phyloP scores from a whole-genome alignment of 1,140 invertebrate genomes.

The Drosophila biarmipes region DNA sequence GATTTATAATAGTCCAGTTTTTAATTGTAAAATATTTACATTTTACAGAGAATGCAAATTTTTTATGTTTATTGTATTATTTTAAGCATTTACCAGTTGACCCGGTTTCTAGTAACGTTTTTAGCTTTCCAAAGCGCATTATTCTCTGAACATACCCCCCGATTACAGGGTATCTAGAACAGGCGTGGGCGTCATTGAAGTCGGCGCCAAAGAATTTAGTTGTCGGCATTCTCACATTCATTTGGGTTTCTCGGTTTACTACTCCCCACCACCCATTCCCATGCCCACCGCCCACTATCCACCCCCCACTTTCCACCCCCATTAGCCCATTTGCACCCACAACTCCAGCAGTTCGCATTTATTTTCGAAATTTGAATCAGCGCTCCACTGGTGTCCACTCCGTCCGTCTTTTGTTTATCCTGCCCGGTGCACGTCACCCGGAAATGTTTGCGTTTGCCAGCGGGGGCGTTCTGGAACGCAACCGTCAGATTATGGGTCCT shows the following conservation, averaged over 20 bases:
- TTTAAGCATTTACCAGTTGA: no score
- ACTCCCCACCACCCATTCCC: neutral
- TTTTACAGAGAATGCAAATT: no score
- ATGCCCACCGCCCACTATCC: no score
- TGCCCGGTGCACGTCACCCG: slow-evolving; percentile 45
- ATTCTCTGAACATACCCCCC: neutral
- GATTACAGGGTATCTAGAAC: slow-evolving; percentile 22
- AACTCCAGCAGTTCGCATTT: slow-evolving; percentile 36
- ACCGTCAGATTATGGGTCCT: slow-evolving; percentile 55
- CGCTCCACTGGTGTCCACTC: slow-evolving; percentile 43
- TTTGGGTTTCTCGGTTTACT: slow-evolving; percentile 28
- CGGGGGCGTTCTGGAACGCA: slow-evolving; percentile 5
- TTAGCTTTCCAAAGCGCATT: no score
- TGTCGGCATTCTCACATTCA: slow-evolving; percentile 52
- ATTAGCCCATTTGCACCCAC: slow-evolving; percentile 25
- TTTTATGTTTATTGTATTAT: no score
- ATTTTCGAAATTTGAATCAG: slow-evolving; percentile 73
- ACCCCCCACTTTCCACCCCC: neutral
- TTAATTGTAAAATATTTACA: no score
- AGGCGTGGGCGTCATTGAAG: slow-evolving; percentile 6
- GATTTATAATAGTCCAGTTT: no score
- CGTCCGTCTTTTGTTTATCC: slow-evolving; percentile 36
- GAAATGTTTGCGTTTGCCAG: slow-evolving; percentile 52
- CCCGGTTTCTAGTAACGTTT: no score
- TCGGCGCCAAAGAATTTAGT: slow-evolving; percentile 35